phyloP scores from a whole-genome alignment of 2,888 invertebrate species.

The Esperia sulphurella region DNA sequence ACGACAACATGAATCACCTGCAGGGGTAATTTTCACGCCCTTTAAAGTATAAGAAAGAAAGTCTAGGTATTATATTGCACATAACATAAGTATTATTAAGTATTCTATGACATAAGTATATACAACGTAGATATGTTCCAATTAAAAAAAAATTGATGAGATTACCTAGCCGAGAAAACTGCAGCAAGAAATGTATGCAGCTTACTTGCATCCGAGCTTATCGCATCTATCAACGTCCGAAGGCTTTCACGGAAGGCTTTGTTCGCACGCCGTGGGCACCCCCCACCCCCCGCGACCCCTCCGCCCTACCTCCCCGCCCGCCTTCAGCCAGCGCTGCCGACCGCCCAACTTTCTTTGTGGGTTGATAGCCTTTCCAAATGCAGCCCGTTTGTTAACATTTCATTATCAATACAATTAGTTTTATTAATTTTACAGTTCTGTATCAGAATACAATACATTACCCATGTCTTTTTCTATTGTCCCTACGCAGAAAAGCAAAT shows the following conservation, averaged over 20 bases:
- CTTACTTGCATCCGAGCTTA: slow-evolving; percentile 77
- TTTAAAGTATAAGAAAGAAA: too few species aligned
- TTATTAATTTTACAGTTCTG: neutral
- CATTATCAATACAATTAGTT: neutral
- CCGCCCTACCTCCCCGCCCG: slow-evolving; percentile 17
- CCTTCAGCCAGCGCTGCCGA: slow-evolving; percentile 50
- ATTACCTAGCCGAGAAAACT: slow-evolving; percentile 48
- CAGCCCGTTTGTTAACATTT: slow-evolving; percentile 34
- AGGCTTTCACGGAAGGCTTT: slow-evolving; percentile 75
- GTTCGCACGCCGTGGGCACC: slow-evolving; percentile 54
- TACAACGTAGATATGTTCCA: too few species aligned
- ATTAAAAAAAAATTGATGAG: slow-evolving; percentile 17
- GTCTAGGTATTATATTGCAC: too few species aligned
- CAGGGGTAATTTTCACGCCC: slow-evolving; percentile 5
- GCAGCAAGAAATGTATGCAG: slow-evolving; percentile 75
- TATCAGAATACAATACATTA: neutral
- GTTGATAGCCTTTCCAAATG: slow-evolving; percentile 54
- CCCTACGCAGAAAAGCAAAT: too few species aligned
- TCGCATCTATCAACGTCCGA: slow-evolving; percentile 74
- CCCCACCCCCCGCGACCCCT: slow-evolving; percentile 19
- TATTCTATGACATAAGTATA: too few species aligned
- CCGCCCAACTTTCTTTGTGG: slow-evolving; percentile 63
- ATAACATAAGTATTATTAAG: too few species aligned
- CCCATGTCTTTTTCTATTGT: too few species aligned
- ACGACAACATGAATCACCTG: neutral